Evolutionary conservation across 2,113 vertebrate genomes (phyloP).

Genomic region (Suricata suricatta): DNA sequence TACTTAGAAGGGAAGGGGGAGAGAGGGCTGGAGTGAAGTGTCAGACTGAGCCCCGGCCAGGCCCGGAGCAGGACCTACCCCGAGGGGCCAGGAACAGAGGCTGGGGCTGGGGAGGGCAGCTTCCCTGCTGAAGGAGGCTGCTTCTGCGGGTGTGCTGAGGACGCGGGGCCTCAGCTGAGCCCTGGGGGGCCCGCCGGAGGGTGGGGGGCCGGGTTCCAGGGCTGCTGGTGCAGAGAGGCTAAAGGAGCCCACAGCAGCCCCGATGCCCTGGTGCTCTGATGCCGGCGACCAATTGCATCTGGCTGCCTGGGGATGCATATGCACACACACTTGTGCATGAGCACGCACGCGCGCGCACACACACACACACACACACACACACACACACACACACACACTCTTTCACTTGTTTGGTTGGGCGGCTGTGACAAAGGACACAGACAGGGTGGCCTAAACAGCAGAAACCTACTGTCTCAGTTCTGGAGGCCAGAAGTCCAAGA

Average conservation of each 20-base stretch:
- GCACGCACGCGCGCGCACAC: no score
- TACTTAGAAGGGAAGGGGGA: background rate
- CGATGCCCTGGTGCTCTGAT: rapidly evolving
- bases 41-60: background rate
- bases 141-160: background rate
- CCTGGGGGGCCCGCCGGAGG: background rate
- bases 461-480: background rate
- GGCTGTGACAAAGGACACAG: rapidly evolving
- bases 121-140: background rate
- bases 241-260: rapidly evolving
- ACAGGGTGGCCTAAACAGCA: background rate
- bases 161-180: background rate
- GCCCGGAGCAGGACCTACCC: background rate
- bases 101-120: background rate
- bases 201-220: background rate
- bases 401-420: background rate
- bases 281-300: background rate
- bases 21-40: background rate
- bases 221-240: background rate
- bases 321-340: no score
- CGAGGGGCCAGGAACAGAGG: background rate
- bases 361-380: background rate
- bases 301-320: background rate
- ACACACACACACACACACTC: background rate
- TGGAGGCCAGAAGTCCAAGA: background rate